Percentiles rank a stretch among this genome's conserved stretches.
Conservation (phyloP, 2,797 vertebrate genomes). For the Psittacula derbiana region DNA sequence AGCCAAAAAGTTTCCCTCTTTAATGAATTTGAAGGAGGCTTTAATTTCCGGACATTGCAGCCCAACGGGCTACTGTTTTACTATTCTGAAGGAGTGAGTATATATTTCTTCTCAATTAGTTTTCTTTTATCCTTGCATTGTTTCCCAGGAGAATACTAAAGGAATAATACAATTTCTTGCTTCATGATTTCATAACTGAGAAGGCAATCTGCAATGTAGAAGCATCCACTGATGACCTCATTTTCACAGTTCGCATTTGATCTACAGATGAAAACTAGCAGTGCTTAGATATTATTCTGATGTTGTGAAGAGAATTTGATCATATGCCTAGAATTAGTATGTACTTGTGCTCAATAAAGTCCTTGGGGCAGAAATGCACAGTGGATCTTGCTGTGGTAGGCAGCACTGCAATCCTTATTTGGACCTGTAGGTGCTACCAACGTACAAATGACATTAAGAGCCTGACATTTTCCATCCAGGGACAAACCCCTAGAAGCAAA, state of each 20-base stretch:
- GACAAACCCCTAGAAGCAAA: not conserved
- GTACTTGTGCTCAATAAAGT: not conserved
- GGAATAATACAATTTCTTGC: not conserved
- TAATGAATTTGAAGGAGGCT: conserved; percentile 89
- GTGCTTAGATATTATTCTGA: not conserved
- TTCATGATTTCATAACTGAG: not conserved
- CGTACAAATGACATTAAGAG: not conserved
- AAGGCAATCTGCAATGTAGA: not conserved
- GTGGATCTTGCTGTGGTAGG: not conserved
- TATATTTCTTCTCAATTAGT: not conserved
- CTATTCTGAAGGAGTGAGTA: conserved; percentile 85
- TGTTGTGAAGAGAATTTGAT: not conserved
- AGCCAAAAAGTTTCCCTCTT: conserved; percentile 88
- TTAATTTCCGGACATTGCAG: conserved; percentile 90
- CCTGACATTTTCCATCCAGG: not conserved
- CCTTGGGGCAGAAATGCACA: not conserved
- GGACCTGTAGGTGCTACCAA: conserved; percentile 20
- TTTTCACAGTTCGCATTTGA: not conserved
- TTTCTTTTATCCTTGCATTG: not conserved
- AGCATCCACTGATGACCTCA: not conserved
- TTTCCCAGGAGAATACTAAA: not conserved
- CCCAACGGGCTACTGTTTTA: conserved; percentile 90
- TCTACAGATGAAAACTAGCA: not conserved
- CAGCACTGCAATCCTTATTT: not conserved
- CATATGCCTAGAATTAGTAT: not conserved